These are phyloP conservation scores for Tarsius wallacei DNA, from an alignment of 2,797 vertebrate genomes.

Conservation along the genomic window DNA sequence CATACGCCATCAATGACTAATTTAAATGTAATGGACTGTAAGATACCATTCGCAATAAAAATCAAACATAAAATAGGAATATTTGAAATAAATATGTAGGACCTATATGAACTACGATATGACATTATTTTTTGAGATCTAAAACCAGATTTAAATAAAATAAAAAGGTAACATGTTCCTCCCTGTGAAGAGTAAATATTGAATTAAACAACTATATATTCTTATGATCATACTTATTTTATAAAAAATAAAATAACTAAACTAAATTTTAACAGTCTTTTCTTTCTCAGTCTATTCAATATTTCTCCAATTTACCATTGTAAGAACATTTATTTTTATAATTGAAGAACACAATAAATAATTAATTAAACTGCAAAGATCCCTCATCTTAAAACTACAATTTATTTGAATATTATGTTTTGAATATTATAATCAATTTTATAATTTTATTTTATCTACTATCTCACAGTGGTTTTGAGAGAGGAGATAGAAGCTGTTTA, in stretches of 20 bases:
- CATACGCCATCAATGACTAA: background rate
- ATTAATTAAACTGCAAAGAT: background rate
- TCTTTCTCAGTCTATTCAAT: background rate
- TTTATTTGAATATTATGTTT: background rate
- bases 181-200: slow-evolving; percentile 16
- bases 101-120: background rate
- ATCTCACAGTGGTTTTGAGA: background rate
- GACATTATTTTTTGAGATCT: background rate
- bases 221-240: background rate
- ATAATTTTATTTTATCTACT: slow-evolving; percentile 9
- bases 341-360: slow-evolving; percentile 9
- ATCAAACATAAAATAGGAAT: background rate
- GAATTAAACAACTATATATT: background rate
- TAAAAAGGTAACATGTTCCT: background rate
- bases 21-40: background rate
- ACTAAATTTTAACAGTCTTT: background rate
- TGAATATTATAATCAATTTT: background rate
- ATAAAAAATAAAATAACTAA: background rate
- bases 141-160: slow-evolving; percentile 47
- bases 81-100: background rate
- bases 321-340: slow-evolving; percentile 2
- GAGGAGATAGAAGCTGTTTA: too few species aligned
- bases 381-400: background rate
- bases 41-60: background rate
- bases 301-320: background rate